Evolutionary conservation across 53 echinoderm and acorn worm species (phyloP).

Genomic region (Stichopus horrens): DNA sequence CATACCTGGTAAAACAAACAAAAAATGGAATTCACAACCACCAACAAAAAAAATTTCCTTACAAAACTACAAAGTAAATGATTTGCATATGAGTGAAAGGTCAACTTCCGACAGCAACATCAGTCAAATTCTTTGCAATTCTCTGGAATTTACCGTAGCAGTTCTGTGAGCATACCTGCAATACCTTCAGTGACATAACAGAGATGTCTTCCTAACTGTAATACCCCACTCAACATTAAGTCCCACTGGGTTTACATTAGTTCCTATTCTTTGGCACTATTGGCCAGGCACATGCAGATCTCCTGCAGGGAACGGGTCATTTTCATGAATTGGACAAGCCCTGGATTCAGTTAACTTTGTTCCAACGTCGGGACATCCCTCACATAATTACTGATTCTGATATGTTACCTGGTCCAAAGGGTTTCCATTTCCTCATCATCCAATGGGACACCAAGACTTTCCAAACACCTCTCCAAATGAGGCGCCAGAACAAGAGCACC

Average conservation of each 20-base stretch:
- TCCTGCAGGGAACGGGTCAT: not conserved
- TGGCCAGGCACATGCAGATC: not conserved
- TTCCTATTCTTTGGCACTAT: not conserved
- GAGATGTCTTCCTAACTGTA: too few relatives aligned
- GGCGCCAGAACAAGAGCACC: slow-evolving; percentile 69
- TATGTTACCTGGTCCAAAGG: slow-evolving; percentile 75
- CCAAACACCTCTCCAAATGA: slow-evolving; percentile 83
- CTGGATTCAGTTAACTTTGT: not conserved
- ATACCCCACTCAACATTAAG: too few relatives aligned
- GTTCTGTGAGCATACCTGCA: too few relatives aligned
- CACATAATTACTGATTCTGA: not conserved
- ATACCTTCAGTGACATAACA: too few relatives aligned
- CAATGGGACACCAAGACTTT: slow-evolving; percentile 68
- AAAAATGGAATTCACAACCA: too few relatives aligned
- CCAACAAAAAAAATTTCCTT: too few relatives aligned
- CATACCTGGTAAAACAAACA: slow-evolving; percentile 58
- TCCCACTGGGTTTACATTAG: not conserved
- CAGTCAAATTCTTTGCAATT: too few relatives aligned
- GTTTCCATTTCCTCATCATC: slow-evolving; percentile 85
- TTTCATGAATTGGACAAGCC: not conserved
- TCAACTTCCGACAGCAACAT: too few relatives aligned
- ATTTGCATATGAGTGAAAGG: too few relatives aligned
- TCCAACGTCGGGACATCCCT: too few relatives aligned
- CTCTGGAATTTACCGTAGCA: too few relatives aligned
- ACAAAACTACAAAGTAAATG: too few relatives aligned